Conservation (phyloP, 2,888 invertebrate species). For the Julus scandinavius region DNA sequence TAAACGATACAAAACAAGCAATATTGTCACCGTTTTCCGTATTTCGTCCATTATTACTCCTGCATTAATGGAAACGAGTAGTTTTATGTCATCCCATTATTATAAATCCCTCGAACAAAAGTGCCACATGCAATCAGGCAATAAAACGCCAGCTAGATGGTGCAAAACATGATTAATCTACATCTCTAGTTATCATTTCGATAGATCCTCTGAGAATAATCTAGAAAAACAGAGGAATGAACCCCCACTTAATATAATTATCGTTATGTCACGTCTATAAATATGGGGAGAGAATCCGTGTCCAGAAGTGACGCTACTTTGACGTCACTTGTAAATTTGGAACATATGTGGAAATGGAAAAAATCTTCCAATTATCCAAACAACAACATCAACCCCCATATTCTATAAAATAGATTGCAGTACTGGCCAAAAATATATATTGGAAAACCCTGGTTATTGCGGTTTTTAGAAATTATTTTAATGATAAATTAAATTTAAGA, state of each 20-base stretch:
- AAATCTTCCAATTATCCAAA: too few relatives aligned
- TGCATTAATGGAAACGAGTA: neutral
- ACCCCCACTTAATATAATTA: neutral
- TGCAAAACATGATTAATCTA: neutral
- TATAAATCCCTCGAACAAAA: slow-evolving; percentile 30
- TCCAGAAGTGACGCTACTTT: too few relatives aligned
- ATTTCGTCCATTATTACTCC: neutral
- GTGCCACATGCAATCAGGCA: neutral
- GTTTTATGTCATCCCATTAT: slow-evolving; percentile 3
- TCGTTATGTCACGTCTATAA: neutral
- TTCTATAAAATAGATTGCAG: too few relatives aligned
- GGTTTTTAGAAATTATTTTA: too few relatives aligned
- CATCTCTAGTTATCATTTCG: slow-evolving; percentile 22
- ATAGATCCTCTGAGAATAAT: neutral
- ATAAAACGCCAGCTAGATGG: neutral
- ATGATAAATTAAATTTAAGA: too few relatives aligned
- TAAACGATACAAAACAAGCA: too few relatives aligned
- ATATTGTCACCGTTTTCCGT: neutral
- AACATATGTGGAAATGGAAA: too few relatives aligned
- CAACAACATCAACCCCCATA: too few relatives aligned
- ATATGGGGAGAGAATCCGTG: neutral
- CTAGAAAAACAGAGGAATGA: neutral
- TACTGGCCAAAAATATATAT: too few relatives aligned
- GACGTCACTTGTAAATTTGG: too few relatives aligned
- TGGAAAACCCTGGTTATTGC: too few relatives aligned